Evolutionary conservation across 23 tunicate genomes (phyloP).

Genomic region (Trididemnum clinides): DNA sequence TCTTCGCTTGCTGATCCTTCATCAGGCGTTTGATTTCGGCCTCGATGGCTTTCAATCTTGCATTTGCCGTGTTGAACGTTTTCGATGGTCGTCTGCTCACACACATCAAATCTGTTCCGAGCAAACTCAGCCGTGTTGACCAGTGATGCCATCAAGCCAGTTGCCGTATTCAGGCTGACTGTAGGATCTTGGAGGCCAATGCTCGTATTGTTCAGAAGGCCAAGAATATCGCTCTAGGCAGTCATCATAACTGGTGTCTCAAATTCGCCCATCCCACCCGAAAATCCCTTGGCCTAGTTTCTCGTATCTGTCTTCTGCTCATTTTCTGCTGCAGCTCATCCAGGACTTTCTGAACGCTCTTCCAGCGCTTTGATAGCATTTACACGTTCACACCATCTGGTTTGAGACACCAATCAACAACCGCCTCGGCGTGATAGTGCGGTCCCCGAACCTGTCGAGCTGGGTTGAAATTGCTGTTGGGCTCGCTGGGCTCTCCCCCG

Average conservation of each 20-base stretch:
- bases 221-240: neutral
- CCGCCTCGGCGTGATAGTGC: too few species aligned
- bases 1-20: too few species aligned
- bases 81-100: too few species aligned
- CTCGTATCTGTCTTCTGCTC: neutral
- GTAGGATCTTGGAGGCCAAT: neutral
- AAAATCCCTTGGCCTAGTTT: neutral
- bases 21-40: neutral
- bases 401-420: too few species aligned
- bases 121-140: too few species aligned
- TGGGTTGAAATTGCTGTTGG: too few species aligned
- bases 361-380: neutral
- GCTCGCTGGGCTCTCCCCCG: too few species aligned
- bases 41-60: neutral
- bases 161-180: too few species aligned
- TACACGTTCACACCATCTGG: neutral
- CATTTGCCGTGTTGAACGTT: too few species aligned
- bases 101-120: too few species aligned
- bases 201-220: neutral
- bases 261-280: neutral
- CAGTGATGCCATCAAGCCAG: too few species aligned
- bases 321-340: neutral
- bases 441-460: too few species aligned
- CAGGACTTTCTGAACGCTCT: neutral
- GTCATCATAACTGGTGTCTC: neutral